Conservation (phyloP, 2,797 vertebrate genomes). For the Harpagifer antarcticus region DNA sequence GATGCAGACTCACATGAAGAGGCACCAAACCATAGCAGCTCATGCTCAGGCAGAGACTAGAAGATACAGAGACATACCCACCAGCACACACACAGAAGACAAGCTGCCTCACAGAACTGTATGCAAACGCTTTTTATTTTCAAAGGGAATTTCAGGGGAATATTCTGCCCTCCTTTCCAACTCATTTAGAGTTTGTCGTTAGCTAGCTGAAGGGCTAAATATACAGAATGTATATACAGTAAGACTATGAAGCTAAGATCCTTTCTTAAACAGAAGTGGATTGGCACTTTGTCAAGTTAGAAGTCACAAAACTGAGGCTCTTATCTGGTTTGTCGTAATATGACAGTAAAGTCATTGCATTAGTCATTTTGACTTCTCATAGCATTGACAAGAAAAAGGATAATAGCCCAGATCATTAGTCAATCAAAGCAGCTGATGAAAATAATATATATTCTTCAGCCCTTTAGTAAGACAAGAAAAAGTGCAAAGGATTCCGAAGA, state of each 20-base stretch:
- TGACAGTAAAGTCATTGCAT: slow-evolving; percentile 6
- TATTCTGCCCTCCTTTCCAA: slow-evolving; percentile 45
- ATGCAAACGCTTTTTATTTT: slow-evolving; percentile 46
- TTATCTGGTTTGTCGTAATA: slow-evolving; percentile 12
- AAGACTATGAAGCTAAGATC: slow-evolving; percentile 16
- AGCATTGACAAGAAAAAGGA: slow-evolving; percentile 2
- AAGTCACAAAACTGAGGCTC: slow-evolving; percentile 21
- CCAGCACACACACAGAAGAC: slow-evolving; percentile 30
- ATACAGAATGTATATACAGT: slow-evolving; percentile 1
- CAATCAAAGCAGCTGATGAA: slow-evolving; percentile 20
- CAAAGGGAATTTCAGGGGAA: slow-evolving; percentile 48
- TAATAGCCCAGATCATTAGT: neutral
- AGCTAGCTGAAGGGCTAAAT: slow-evolving; percentile 8
- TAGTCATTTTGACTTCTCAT: slow-evolving; percentile 11
- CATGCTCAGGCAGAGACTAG: slow-evolving; percentile 42
- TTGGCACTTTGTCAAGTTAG: slow-evolving; percentile 18
- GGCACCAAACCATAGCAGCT: slow-evolving; percentile 40
- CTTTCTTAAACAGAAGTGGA: slow-evolving; percentile 15
- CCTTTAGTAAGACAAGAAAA: slow-evolving; percentile 11
- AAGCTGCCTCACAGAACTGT: slow-evolving; percentile 37
- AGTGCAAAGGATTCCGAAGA: slow-evolving; percentile 1
- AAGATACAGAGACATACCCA: slow-evolving; percentile 44
- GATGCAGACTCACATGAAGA: slow-evolving; percentile 72
- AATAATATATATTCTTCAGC: slow-evolving; percentile 1
- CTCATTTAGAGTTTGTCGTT: slow-evolving; percentile 53